These are phyloP conservation scores for Hirudo medicinalis DNA, from an alignment of 1,140 invertebrate genomes.

Conservation along the genomic window DNA sequence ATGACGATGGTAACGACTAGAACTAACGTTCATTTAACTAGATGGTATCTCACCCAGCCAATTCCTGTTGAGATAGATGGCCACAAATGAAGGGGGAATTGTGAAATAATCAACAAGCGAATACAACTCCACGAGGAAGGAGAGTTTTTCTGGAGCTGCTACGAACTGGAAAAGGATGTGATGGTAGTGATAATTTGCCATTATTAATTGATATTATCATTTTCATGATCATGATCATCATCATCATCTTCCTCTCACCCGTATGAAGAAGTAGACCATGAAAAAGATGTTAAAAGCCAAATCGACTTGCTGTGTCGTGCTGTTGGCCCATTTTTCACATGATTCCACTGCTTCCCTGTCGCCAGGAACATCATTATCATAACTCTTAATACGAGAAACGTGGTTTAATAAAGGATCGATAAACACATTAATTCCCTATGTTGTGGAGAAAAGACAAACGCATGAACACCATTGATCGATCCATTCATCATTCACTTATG, in stretches of 20 bases:
- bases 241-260: conserved; percentile 58
- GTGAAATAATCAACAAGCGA: conserved; percentile 99
- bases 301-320: conserved; percentile 99
- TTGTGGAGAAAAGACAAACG: too few relatives aligned
- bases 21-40: neutral
- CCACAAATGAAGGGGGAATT: conserved; percentile 99
- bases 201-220: too few relatives aligned
- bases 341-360: conserved; percentile 51
- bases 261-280: conserved; percentile 99
- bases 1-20: too few relatives aligned
- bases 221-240: too few relatives aligned
- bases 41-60: conserved; percentile 19
- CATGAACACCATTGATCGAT: too few relatives aligned
- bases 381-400: too few relatives aligned
- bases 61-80: conserved; percentile 98
- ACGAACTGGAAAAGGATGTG: conserved; percentile 72
- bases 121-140: conserved; percentile 99
- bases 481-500: neutral
- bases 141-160: conserved; percentile 97
- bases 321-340: conserved; percentile 68
- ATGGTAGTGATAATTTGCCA: neutral
- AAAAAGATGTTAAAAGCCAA: conserved; percentile 99
- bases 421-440: too few relatives aligned
- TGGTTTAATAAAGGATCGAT: too few relatives aligned
- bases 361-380: too few relatives aligned